Base-by-base conservation (phyloP, 2,113 vertebrate species). In the Hippopotamus amphibius region DNA sequence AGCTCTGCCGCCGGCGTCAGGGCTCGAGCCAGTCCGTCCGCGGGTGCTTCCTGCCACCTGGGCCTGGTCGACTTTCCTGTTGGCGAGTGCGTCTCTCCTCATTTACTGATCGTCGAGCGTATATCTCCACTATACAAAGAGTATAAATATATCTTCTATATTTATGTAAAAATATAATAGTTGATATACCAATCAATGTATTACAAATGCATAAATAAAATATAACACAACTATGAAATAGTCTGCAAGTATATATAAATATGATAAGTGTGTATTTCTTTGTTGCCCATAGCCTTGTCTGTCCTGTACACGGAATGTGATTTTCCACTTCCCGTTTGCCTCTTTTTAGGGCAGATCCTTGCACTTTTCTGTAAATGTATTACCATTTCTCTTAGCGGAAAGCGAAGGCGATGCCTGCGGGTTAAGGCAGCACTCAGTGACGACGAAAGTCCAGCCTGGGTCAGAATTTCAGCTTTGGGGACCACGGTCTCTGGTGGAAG, bases 1-100 rank as follows among this genome's bases (percentile, higher is more conserved):
- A 1, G 37, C 37, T 30, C 0, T 1, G 14, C 80, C 0, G 0
- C 59, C 14, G 9, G 16, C 6, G 30, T 1, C n/a, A 8, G 66
- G 37, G 11, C 0, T 2, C 16, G 6, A 4, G 3, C 10, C 43
- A 2, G 24, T 30, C 50, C 12, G 50, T 41, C n/a, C 12, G 3
- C 5, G 3, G 7, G 48, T 3, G 16, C 19, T 43, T 68, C n/a
- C 0, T 5, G 11, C 26, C 2, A 19, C 6, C 85, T 41, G 5
- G 10, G 37, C 37, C 26, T 21, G 50, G 21, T 8, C 17, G 21
- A 19, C 7, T 2, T 9, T 22, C 17, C n/a, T 43, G 11, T 41
- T 9, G 24, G 16, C 57, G 0, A 5, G 11, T 41, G 30, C 26
- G 0, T 59, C 53, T 43, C 26, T 72, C 41, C 26, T 57, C 37